Base-by-base conservation (phyloP, 2,113 vertebrate species). In the Cyanoderma ruficeps region DNA sequence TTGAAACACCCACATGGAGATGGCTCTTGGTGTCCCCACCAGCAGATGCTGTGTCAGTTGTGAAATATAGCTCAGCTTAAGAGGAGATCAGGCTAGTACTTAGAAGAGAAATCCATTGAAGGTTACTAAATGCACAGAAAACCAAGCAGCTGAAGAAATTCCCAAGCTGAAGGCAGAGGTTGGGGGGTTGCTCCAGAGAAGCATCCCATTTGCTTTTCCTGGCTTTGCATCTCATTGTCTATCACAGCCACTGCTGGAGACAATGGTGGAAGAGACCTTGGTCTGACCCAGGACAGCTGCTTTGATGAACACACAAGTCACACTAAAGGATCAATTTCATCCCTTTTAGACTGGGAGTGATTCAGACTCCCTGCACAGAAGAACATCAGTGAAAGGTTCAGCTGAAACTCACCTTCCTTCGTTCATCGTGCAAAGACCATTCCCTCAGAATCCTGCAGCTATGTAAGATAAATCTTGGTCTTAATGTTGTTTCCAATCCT, bases 181-280 rank as follows among this genome's bases (percentile, higher is more conserved):
- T 83, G 78, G 44, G 39, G 65, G 20, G 16, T 39, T 86, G 59
- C 46, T 76, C 28, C 28, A 76, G 57, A n/a, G 46, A 82, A 90
- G 15, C 44, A 72, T 72, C 53, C 41, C 77, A 53, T 90, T 93
- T 76, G 70, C 67, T 94, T 96, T 96, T 94, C 47, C 92, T 92
- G 85, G 60, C 59, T 88, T 83, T 77, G 7, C 23, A 47, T 55
- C 82, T 94, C 71, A 16, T 7, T 77, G 60, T 93, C 89, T 80
- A 55, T 69, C 64, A 55, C 25, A 90, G 42, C 20, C 79, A 27
- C 59, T 95, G 83, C 70, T 93, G 63, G 88, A 95, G 71, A 77
- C 75, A 93, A n/a, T n/a, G n/a, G n/a, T 77, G 55, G 75, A 85
- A 25, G 12, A 83, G 76, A 86, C 59, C 37, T 88, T 83, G 41